phyloP scores from a whole-genome alignment of 2,797 vertebrate species.

The Pachyuromys duprasi region DNA sequence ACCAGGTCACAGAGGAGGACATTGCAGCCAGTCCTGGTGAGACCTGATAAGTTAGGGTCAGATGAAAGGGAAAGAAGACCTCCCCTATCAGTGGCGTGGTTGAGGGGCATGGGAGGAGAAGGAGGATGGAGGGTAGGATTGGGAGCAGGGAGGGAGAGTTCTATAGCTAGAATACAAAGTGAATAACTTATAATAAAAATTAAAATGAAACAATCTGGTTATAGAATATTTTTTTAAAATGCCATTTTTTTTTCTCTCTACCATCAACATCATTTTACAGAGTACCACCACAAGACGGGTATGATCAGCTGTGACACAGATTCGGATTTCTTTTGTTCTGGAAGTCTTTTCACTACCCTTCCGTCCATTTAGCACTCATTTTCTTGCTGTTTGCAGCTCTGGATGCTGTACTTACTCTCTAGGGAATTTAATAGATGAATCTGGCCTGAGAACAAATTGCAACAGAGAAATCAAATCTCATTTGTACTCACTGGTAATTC shows the following conservation, averaged over 20 bases:
- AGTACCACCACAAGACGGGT: not conserved
- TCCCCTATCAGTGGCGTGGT: no score
- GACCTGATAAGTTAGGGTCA: no score
- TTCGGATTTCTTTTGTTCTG: slow-evolving; percentile 45
- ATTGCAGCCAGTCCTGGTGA: no score
- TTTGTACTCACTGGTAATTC: not conserved
- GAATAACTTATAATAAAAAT: no score
- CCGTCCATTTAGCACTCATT: not conserved
- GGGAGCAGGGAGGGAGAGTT: no score
- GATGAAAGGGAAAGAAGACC: no score
- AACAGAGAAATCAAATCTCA: not conserved
- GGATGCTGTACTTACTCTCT: not conserved
- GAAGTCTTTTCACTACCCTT: slow-evolving; percentile 23
- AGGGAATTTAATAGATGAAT: slow-evolving; percentile 50
- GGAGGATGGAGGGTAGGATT: no score
- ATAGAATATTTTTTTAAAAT: no score
- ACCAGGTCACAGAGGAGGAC: no score
- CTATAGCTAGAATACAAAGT: no score
- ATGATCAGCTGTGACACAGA: not conserved
- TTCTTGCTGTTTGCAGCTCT: slow-evolving; percentile 31
- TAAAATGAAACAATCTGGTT: no score
- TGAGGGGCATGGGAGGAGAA: no score
- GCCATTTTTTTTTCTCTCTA: not conserved
- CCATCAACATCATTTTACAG: not conserved
- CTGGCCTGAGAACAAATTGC: not conserved